These are phyloP conservation scores for Rhopalosiphum nymphaeae DNA, from an alignment of 2,888 invertebrate species.

Conservation along the genomic window DNA sequence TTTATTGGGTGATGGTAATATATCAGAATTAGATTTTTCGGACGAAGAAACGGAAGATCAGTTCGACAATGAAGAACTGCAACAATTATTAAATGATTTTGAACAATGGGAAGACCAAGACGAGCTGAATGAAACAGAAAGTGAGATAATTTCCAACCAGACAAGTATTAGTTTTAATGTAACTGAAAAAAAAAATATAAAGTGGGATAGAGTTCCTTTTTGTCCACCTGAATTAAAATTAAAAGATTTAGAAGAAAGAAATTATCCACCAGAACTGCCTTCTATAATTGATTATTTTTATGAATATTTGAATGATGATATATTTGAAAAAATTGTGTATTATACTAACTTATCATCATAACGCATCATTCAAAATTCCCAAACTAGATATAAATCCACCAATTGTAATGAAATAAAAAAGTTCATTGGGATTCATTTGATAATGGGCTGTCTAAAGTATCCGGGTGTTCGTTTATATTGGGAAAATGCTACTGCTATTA, in stretches of 20 bases:
- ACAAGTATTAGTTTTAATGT: too few species aligned
- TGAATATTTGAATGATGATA: neutral
- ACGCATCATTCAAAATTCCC: neutral
- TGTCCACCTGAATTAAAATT: neutral
- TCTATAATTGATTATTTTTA: neutral
- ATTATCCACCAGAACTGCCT: constrained; percentile 11
- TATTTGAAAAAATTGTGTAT: neutral
- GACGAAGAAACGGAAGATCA: too few species aligned
- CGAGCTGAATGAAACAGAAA: too few species aligned
- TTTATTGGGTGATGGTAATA: too few species aligned
- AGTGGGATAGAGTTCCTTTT: neutral
- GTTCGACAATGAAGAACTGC: too few species aligned
- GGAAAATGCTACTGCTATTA: neutral
- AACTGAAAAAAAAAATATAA: too few species aligned
- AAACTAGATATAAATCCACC: constrained; percentile 19
- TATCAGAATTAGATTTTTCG: too few species aligned
- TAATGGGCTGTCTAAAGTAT: constrained; percentile 44
- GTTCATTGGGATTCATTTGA: constrained; percentile 47
- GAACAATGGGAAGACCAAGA: too few species aligned
- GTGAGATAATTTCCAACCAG: too few species aligned
- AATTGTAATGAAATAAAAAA: constrained; percentile 35
- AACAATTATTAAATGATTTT: too few species aligned
- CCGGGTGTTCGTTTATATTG: constrained; percentile 40
- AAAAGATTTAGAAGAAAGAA: neutral
- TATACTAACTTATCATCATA: too few species aligned